Percentiles rank a stretch among this genome's conserved stretches.
Conservation (phyloP, 2,888 invertebrate genomes). For the Platynereis dumerilii region DNA sequence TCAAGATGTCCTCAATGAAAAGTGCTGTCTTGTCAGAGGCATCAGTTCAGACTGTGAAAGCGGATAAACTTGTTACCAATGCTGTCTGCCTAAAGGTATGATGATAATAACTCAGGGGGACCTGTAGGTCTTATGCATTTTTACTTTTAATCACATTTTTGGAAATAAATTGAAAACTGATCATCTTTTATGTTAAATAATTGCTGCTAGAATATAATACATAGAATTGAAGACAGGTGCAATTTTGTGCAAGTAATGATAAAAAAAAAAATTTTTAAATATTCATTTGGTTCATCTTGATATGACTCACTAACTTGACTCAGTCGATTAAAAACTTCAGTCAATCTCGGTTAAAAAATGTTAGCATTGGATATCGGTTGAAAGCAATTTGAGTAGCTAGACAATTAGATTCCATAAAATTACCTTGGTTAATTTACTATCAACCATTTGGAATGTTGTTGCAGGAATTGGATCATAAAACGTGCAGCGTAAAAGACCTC, state of each 20-base stretch:
- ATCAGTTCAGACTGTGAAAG: slow-evolving; percentile 73
- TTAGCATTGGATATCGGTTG: no score
- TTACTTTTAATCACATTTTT: no score
- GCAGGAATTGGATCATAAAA: slow-evolving; percentile 76
- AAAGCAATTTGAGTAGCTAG: no score
- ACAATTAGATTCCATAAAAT: neutral
- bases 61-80: slow-evolving; percentile 73
- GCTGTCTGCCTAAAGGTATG: slow-evolving; percentile 67
- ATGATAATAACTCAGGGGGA: neutral
- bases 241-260: neutral
- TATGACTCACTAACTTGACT: no score
- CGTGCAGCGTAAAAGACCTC: slow-evolving; percentile 72
- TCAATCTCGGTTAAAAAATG: no score
- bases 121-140: neutral
- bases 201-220: neutral
- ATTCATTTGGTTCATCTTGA: no score
- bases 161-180: no score
- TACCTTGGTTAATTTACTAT: neutral
- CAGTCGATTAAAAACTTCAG: no score
- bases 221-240: neutral
- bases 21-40: slow-evolving; percentile 82
- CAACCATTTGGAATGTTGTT: slow-evolving; percentile 50
- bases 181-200: neutral
- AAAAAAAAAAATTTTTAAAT: no score
- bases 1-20: slow-evolving; percentile 91